These are phyloP conservation scores for Darevskia nairensis DNA, from an alignment of 2,797 vertebrate species.

Conservation along the genomic window DNA sequence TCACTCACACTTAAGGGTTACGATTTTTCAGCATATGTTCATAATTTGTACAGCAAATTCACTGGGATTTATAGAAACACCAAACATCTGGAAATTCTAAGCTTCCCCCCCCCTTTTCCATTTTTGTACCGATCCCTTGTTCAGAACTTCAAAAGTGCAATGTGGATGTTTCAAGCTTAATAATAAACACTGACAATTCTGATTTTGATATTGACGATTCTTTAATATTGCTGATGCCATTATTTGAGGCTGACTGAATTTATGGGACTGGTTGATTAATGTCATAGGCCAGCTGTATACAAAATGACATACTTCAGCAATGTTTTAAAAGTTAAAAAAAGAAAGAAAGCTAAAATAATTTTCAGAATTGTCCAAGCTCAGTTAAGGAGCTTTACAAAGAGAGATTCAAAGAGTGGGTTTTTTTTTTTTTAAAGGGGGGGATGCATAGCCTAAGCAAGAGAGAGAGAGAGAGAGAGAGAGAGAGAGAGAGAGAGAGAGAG, in stretches of 20 bases:
- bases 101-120: neutral
- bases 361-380: neutral
- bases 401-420: neutral
- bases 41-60: conserved; percentile 37
- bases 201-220: neutral
- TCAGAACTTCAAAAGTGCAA: conserved; percentile 14
- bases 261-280: neutral
- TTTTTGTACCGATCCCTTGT: conserved; percentile 2
- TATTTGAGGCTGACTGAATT: neutral
- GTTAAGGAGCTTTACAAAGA: neutral
- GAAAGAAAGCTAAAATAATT: neutral
- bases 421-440: too few relatives aligned
- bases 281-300: neutral
- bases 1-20: conserved; percentile 20
- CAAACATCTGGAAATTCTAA: conserved; percentile 38
- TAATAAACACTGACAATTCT: conserved; percentile 19
- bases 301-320: neutral
- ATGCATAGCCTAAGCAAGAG: neutral
- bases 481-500: neutral
- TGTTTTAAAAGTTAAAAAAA: neutral
- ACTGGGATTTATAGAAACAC: conserved; percentile 25
- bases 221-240: neutral
- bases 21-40: conserved; percentile 35
- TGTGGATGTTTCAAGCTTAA: neutral
- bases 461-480: too few relatives aligned